phyloP scores from a whole-genome alignment of 2,888 invertebrate genomes.

The Sinodicranocentrus sp. region DNA sequence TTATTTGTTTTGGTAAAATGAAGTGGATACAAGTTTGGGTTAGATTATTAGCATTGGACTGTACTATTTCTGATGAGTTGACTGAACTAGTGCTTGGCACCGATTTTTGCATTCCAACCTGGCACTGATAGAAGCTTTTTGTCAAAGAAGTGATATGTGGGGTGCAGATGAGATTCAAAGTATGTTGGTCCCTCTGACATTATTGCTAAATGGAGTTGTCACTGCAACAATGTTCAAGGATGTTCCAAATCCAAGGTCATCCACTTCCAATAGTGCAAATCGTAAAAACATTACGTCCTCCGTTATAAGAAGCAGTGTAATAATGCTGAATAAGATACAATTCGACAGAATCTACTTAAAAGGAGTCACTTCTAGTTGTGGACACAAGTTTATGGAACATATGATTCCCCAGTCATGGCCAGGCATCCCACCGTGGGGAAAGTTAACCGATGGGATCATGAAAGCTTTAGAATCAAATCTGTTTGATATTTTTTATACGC shows the following conservation, averaged over 20 bases:
- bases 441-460: conserved; percentile 13
- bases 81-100: conserved; percentile 34
- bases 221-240: conserved; percentile 27
- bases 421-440: conserved; percentile 46
- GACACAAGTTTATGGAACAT: conserved; percentile 20
- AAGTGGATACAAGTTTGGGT: conserved; percentile 71
- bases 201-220: conserved; percentile 30
- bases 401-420: conserved; percentile 22
- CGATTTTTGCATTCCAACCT: conserved; percentile 24
- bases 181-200: conserved; percentile 45
- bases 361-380: conserved; percentile 24
- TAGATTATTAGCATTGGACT: conserved; percentile 60
- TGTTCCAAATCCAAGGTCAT: background rate
- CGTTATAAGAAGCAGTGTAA: conserved; percentile 28
- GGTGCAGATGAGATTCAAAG: conserved; percentile 49
- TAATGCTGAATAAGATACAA: conserved; percentile 15
- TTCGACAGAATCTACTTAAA: conserved; percentile 54
- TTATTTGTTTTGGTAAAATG: conserved; percentile 16
- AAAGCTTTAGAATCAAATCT: conserved; percentile 32
- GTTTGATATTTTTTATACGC: conserved; percentile 52
- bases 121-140: conserved; percentile 61
- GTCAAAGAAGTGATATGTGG: conserved; percentile 41
- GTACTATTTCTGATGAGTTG: conserved; percentile 45
- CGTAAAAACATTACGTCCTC: background rate
- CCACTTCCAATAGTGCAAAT: background rate